phyloP scores from a whole-genome alignment of 2,113 vertebrate species.

The Hylia prasina region DNA sequence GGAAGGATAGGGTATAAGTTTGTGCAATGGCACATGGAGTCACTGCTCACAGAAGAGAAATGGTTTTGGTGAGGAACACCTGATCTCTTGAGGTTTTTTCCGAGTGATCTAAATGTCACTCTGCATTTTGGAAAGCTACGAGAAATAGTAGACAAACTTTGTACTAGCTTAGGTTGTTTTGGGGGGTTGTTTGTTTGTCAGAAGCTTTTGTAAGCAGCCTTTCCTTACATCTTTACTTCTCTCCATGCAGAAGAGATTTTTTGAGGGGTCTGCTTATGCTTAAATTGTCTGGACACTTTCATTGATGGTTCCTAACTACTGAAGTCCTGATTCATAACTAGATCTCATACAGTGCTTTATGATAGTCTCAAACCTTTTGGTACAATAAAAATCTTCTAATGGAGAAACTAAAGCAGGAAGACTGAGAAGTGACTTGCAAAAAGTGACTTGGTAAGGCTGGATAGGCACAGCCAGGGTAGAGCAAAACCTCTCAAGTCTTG shows the following conservation, averaged over 20 bases:
- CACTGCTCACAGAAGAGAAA: neutral
- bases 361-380: neutral
- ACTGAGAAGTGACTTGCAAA: neutral
- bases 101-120: neutral
- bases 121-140: neutral
- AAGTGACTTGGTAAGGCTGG: neutral
- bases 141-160: neutral
- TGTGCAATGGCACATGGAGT: neutral
- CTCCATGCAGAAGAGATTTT: neutral
- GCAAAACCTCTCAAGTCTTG: neutral
- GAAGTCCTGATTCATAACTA: neutral
- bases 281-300: neutral
- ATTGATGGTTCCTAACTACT: neutral
- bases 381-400: neutral
- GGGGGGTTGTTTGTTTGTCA: neutral
- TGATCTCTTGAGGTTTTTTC: neutral
- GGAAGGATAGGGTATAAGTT: neutral
- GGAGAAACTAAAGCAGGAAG: neutral
- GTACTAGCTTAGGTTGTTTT: neutral
- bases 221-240: neutral
- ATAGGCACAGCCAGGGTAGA: neutral
- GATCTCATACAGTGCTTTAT: neutral
- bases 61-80: neutral
- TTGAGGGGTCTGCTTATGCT: neutral
- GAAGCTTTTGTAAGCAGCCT: neutral